Base-by-base conservation (phyloP, 2,797 vertebrate genomes). In the Champsocephalus gunnari region DNA sequence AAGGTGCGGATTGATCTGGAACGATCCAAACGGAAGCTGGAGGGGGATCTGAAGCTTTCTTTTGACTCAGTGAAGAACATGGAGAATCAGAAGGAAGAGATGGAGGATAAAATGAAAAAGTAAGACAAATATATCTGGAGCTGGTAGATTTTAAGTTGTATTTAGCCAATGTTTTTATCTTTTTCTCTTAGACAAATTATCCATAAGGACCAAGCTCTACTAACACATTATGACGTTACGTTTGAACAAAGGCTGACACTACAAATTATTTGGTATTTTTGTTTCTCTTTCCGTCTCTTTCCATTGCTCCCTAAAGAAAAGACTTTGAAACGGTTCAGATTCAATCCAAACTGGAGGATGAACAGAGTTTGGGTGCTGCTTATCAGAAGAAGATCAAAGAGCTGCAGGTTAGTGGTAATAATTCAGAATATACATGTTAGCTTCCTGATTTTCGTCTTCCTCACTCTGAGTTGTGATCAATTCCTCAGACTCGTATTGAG, bases 311-410 rank as follows among this genome's bases (percentile, higher is more conserved):
- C 59, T 61, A 3, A 1, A 98, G 97, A 78, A 99, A 97, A 73
- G 97, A 98, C 83, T 95, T 95, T 3, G 97, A 98, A 84, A 80
- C 96, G 73, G 92, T 86, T 80, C 96, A 98, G 19, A 66, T 97
- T 75, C 96, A 92, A 21, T 94, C 96, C 12, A 96, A 96, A 66
- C 84, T 98, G 81, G 97, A 99, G 79, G 97, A 98, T 3, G 96
- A 97, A 53, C 96, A 97, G 83, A 94, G 92, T 57, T 68, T 96
- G 32, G 92, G 90, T 11, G 67, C 90, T 51, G 96, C 96, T 67
- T 91, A 97, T 51, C 97, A 99, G 88, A 98, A 98, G 90, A 97
- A 95, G 90, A 95, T 97, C 81, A 98, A 98, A 83, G 97, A 98
- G 83, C 89, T 96, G 28, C 97, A 97, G 96, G 97, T 98, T 8